Base-by-base conservation (phyloP, 2,888 invertebrate genomes). In the Metellina segmentata region DNA sequence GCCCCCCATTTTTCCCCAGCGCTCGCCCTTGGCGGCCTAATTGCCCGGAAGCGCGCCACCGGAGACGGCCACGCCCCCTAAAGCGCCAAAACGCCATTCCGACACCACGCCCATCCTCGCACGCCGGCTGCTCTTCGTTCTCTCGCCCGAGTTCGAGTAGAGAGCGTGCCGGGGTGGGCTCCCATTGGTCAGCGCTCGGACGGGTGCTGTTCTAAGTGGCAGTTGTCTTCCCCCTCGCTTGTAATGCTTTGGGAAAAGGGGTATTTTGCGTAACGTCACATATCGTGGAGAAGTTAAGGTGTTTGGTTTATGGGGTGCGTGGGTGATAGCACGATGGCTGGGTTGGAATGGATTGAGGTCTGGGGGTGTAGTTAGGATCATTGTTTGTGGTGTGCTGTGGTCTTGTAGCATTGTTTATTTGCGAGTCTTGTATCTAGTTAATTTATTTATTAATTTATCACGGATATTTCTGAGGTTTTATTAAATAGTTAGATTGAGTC, bases 71-170 rank as follows among this genome's bases (percentile, higher is more conserved):
- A 34, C 90, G 86, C 90, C 86, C 51, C 51, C 81, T 81, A 51
- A 71, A 71, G 90, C 90, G 90, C 90, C 91, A 85, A 90, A 90
- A 90, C 86, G 90, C 91, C 91, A 87, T 87, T 72, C 61, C 78
- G 19, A n/a, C 34, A 72, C 70, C 91, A 77, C 91, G 91, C 91
- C 91, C 82, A 87, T 83, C 51, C 20, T 51, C 48, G 48, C 70
- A 34, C 83, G 48, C 89, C n/a, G 34, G 34, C 34, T 34, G 69
- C 82, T 48, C 16, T 34, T 34, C 34, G 34, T 34, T 34, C 34
- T 34, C 34, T 34, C 34, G 8, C 77, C 77, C 51, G 8, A n/a
- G 77, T 51, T 77, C 34, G 49, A 77, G 16, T 77, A 49, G 49
- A 34, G 34, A 34, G 34, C 53, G 7, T 19, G 13, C 83, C 48